Percentiles rank a stretch among this genome's conserved stretches.
Evolutionary conservation across 1,140 invertebrate genomes (phyloP).

Genomic region (Drosophila takahashii): DNA sequence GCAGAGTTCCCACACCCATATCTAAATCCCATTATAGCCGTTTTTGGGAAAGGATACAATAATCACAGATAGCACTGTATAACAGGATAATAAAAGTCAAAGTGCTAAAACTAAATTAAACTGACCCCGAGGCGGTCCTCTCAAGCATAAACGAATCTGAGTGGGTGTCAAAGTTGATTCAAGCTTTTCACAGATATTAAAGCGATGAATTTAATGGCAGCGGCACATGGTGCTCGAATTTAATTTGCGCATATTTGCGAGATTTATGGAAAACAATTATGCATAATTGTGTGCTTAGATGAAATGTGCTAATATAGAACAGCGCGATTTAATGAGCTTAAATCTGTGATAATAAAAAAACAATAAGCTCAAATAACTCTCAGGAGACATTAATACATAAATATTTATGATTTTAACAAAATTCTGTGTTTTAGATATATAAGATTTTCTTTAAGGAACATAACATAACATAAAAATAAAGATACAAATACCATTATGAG

Average conservation of each 20-base stretch:
- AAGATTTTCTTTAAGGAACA: too few species aligned
- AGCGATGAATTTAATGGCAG: conserved; percentile 22
- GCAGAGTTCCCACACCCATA: background rate
- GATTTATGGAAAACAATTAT: conserved; percentile 41
- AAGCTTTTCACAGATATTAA: conserved; percentile 7
- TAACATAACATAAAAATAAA: too few species aligned
- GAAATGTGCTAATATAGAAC: conserved; percentile 9
- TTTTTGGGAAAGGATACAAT: conserved; percentile 12
- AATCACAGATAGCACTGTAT: conserved; percentile 36
- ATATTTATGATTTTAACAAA: background rate
- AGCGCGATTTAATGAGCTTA: conserved; percentile 11
- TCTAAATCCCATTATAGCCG: conserved; percentile 30
- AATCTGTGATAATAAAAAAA: conserved; percentile 27
- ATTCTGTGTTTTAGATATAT: background rate
- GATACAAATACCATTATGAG: too few species aligned
- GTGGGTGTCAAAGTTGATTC: conserved; percentile 42
- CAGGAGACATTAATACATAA: background rate
- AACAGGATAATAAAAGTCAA: conserved; percentile 56
- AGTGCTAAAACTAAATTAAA: conserved; percentile 52
- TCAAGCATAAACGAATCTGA: conserved; percentile 24
- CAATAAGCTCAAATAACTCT: background rate
- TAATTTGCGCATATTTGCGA: conserved; percentile 19
- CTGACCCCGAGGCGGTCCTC: conserved; percentile 19
- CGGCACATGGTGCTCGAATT: conserved; percentile 28
- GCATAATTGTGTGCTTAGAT: conserved; percentile 16